These are phyloP conservation scores for Lates calcarifer DNA, from an alignment of 2,113 vertebrate genomes.

Conservation along the genomic window DNA sequence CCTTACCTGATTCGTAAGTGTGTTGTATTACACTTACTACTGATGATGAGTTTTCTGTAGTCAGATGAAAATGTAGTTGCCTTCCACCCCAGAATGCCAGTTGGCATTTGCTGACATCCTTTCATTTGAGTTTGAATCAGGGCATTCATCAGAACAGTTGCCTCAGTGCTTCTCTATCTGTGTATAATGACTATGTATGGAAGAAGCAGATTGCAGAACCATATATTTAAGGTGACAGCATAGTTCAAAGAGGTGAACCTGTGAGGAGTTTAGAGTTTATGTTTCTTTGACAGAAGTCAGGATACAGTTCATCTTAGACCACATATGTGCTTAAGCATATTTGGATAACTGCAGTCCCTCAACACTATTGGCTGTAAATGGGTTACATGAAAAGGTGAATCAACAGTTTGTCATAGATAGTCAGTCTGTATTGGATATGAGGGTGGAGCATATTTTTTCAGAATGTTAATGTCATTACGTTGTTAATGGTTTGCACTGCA, in stretches of 20 bases:
- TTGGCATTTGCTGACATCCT: neutral
- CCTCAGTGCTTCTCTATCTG: neutral
- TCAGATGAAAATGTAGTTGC: neutral
- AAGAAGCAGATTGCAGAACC: neutral
- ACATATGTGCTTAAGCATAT: neutral
- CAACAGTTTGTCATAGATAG: neutral
- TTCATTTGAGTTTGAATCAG: neutral
- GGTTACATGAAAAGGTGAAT: neutral
- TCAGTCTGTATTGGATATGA: neutral
- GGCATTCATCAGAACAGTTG: neutral
- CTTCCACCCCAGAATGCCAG: neutral
- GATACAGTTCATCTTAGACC: neutral
- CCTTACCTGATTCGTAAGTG: neutral
- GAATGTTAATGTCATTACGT: neutral
- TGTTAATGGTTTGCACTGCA: neutral
- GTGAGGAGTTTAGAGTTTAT: neutral
- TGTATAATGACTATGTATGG: neutral
- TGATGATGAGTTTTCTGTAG: neutral
- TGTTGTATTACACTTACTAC: neutral
- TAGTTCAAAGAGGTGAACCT: neutral
- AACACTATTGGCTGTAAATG: neutral
- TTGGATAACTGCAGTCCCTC: no score
- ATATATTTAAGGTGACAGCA: neutral
- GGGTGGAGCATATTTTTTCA: neutral
- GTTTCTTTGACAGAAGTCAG: neutral